Percentiles rank a stretch among this genome's conserved stretches.
Evolutionary conservation across 1,140 invertebrate species (phyloP).

Genomic region (Procambarus virginalis): DNA sequence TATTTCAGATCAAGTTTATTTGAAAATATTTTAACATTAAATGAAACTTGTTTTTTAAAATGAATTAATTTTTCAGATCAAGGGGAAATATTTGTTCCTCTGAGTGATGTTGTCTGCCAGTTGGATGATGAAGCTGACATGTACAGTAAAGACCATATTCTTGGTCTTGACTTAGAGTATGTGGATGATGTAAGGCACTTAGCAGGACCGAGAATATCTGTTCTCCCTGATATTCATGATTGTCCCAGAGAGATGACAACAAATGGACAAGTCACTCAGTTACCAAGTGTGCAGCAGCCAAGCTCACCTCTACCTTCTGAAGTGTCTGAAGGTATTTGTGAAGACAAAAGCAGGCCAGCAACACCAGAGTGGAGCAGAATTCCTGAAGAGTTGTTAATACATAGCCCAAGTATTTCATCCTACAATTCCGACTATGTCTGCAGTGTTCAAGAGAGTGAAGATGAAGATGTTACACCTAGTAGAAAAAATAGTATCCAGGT

Average conservation of each 20-base stretch:
- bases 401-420: slow-evolving; percentile 6
- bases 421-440: not conserved
- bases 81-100: slow-evolving; percentile 55
- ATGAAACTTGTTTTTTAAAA: not conserved
- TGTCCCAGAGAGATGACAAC: not conserved
- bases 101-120: slow-evolving; percentile 49
- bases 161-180: slow-evolving; percentile 23
- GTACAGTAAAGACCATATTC: not conserved
- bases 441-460: not conserved
- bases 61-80: slow-evolving; percentile 26
- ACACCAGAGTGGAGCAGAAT: not conserved
- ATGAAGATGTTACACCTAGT: not conserved
- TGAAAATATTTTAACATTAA: not conserved
- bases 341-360: not conserved
- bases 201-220: not conserved
- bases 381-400: not conserved
- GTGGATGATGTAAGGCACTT: slow-evolving; percentile 12
- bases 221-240: not conserved
- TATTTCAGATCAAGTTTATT: too few species aligned
- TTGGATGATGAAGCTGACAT: slow-evolving; percentile 48
- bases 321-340: not conserved
- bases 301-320: not conserved
- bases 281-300: not conserved
- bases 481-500: not conserved
- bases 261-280: not conserved